Conservation (phyloP, 2,888 invertebrate genomes). For the Cryptocephalus moraei region DNA sequence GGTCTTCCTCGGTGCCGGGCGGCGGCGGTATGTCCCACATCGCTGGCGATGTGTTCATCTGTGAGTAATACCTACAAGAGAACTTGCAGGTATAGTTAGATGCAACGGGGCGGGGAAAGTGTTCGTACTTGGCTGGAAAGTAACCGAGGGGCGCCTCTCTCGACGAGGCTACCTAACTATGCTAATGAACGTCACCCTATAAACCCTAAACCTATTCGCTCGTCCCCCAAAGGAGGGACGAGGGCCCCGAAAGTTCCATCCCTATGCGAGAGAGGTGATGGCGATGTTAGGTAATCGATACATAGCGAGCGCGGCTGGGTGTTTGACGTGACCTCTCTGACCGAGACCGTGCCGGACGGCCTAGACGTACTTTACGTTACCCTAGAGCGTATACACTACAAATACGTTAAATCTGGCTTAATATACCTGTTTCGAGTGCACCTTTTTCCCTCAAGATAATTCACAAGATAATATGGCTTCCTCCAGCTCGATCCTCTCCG, state of each 20-base stretch:
- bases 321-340: slow-evolving; percentile 11
- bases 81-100: slow-evolving; percentile 42
- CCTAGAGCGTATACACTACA: background rate
- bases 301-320: slow-evolving; percentile 13
- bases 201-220: no score
- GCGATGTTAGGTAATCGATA: slow-evolving; percentile 27
- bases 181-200: slow-evolving; percentile 5
- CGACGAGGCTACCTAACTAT: slow-evolving; percentile 9
- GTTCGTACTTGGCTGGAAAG: slow-evolving; percentile 12
- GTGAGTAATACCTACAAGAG: slow-evolving; percentile 36
- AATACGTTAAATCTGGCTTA: background rate
- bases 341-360: no score
- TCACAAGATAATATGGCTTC: background rate
- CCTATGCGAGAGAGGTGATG: slow-evolving; percentile 3
- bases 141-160: background rate
- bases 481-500: background rate
- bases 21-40: slow-evolving; percentile 36
- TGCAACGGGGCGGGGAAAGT: slow-evolving; percentile 24
- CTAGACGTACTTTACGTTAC: no score
- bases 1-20: slow-evolving; percentile 32
- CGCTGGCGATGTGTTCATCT: slow-evolving; percentile 29
- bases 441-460: background rate
- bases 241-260: background rate
- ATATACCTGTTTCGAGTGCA: background rate
- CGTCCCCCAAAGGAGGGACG: background rate